These are phyloP conservation scores for Callocephalon fimbriatum DNA, from an alignment of 2,113 vertebrate genomes.

Conservation along the genomic window DNA sequence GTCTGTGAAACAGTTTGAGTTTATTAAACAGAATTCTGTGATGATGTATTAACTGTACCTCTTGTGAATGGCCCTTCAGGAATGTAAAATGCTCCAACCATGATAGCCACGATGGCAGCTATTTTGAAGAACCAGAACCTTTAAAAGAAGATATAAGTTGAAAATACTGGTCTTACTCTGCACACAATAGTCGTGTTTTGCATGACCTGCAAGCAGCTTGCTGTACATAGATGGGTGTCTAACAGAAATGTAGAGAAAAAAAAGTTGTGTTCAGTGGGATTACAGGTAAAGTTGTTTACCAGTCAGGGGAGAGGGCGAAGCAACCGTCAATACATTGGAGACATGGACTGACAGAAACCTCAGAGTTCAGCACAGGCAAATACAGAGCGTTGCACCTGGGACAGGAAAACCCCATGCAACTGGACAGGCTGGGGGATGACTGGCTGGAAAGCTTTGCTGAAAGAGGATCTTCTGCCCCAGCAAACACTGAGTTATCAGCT, in stretches of 20 bases:
- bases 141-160: constrained; percentile 29
- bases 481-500: not conserved
- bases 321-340: accelerated
- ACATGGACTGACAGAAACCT: not conserved
- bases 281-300: not conserved
- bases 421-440: accelerated
- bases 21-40: not conserved
- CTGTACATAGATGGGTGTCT: not conserved
- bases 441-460: not conserved
- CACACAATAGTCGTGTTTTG: not conserved
- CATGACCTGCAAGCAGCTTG: not conserved
- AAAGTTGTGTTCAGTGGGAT: not conserved
- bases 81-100: constrained; percentile 92
- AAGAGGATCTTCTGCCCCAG: not conserved
- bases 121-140: constrained; percentile 98
- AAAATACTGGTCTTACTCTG: not conserved
- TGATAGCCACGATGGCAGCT: constrained; percentile 85
- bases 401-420: not conserved
- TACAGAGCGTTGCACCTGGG: not conserved
- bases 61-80: constrained; percentile 88
- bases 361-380: not conserved
- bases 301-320: not conserved
- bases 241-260: not conserved
- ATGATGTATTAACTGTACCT: constrained; percentile 74
- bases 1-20: not conserved